Percentiles rank a stretch among this genome's conserved stretches.
phyloP scores from a whole-genome alignment of 2,888 invertebrate genomes.

The Drosophila fulvimacula region DNA sequence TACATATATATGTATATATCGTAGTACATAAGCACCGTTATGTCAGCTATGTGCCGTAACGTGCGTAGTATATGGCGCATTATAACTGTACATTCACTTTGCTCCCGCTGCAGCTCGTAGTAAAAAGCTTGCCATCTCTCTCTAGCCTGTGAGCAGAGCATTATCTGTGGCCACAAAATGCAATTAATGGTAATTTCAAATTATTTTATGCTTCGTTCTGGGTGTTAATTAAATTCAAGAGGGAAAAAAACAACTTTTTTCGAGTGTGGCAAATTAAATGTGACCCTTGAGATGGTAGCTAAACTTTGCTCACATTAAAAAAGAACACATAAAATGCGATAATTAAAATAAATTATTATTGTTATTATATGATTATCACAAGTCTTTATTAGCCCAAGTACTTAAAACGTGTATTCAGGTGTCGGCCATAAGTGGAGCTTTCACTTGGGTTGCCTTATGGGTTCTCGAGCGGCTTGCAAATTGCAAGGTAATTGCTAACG shows the following conservation, averaged over 20 bases:
- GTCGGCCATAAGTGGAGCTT: not conserved
- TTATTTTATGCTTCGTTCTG: conserved; percentile 27
- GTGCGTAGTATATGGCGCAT: conserved; percentile 43
- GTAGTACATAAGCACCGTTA: conserved; percentile 34
- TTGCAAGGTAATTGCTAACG: not conserved
- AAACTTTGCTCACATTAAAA: not conserved
- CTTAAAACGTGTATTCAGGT: not conserved
- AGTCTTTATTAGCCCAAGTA: not conserved
- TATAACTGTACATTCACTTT: conserved; percentile 48
- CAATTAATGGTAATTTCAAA: conserved; percentile 59
- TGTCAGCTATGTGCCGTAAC: conserved; percentile 34
- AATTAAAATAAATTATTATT: not conserved
- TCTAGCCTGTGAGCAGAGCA: conserved; percentile 1
- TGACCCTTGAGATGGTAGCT: not conserved
- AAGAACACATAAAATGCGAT: not conserved
- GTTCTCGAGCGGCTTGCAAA: not conserved
- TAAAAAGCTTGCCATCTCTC: conserved; percentile 40
- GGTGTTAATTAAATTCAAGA: conserved; percentile 18
- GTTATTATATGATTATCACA: not conserved
- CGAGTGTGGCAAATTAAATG: not conserved
- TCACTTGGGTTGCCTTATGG: not conserved
- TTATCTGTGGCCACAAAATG: conserved; percentile 46
- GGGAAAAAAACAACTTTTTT: not conserved
- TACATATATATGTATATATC: not conserved
- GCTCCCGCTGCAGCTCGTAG: conserved; percentile 53